phyloP scores from a whole-genome alignment of 2,113 vertebrate genomes.

The Gila orcuttii region DNA sequence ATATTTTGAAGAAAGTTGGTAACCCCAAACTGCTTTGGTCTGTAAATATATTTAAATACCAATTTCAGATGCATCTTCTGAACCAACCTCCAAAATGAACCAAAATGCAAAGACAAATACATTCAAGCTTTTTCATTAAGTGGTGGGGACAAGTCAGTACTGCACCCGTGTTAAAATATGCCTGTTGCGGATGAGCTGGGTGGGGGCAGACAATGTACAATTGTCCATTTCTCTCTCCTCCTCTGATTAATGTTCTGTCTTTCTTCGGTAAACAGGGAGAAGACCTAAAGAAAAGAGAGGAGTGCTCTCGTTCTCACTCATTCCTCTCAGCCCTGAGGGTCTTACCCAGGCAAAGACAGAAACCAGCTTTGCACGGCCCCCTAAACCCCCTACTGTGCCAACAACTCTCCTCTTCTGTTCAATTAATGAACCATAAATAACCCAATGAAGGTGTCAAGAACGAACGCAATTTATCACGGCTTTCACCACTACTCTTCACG shows the following conservation, averaged over 20 bases:
- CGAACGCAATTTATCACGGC: conserved; percentile 93
- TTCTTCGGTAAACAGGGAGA: conserved; percentile 66
- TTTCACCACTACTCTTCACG: conserved; percentile 83
- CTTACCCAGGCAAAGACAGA: conserved; percentile 70
- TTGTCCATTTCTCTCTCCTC: conserved; percentile 59
- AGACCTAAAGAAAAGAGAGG: conserved; percentile 62
- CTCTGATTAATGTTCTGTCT: conserved; percentile 62
- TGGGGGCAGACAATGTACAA: conserved; percentile 51
- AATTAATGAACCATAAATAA: conserved; percentile 99
- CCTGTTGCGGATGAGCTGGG: conserved; percentile 31
- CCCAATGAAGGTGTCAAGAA: conserved; percentile 98
- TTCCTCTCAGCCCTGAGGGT: conserved; percentile 69
- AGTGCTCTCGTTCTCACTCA: conserved; percentile 39
- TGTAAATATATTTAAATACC: too few relatives aligned
- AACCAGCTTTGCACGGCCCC: conserved; percentile 64
- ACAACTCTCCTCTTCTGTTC: conserved; percentile 92
- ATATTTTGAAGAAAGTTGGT: too few relatives aligned
- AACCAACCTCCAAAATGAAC: background rate
- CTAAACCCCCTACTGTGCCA: conserved; percentile 83
- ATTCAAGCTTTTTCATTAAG: background rate
- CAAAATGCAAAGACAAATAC: background rate
- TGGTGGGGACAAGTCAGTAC: background rate
- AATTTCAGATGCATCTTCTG: too few relatives aligned
- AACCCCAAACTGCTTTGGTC: too few relatives aligned
- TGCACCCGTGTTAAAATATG: background rate